Evolutionary conservation across 2,888 invertebrate species (phyloP), one percentile per base, ranked within the genome.

Genomic region (Biston stratarius): DNA sequence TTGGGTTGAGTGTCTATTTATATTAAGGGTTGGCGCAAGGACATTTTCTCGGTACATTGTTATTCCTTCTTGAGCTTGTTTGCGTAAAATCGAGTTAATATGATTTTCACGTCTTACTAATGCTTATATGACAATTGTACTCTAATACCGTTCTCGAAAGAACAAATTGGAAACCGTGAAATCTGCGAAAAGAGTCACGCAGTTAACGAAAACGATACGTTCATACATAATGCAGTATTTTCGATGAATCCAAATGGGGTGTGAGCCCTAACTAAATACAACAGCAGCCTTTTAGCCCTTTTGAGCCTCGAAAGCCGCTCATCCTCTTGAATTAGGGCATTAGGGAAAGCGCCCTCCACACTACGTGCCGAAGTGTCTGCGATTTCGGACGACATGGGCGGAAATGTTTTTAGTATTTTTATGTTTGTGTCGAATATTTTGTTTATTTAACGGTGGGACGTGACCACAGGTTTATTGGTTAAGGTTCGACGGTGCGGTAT

Each of bases 141-240:
- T 45, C 1, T 64, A 38, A 51, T 36, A 55, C 40, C 11, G 14
- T 36, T 63, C 36, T 64, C 42, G 56, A 57, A 38, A 34, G 40
- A 33, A 45, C 63, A 63, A 56, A 67, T 62, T 49, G 47, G 53
- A 14, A 58, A 62, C 55, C 53, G 24, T 53, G 48, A 61, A 65
- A 72, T 61, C 56, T 49, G 47, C 55, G 49, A 55, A 71, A 64
- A 70, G 61, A 70, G 59, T 69, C 68, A 64, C 67, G 34, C 61
- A 53, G 67, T 56, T 71, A 71, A 68, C 60, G 61, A 61, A 73
- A 64, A 51, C 68, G 64, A 40, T 49, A 64, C 49, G 51, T 40
- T 73, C 70, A 73, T 73, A 67, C 73, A 74, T 74, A 73, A 74
- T 73, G 71, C 67, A 71, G 63, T 67, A 71, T 70, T 74, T 69